phyloP scores from a whole-genome alignment of 2,797 vertebrate genomes.

The Danio albolineatus region DNA sequence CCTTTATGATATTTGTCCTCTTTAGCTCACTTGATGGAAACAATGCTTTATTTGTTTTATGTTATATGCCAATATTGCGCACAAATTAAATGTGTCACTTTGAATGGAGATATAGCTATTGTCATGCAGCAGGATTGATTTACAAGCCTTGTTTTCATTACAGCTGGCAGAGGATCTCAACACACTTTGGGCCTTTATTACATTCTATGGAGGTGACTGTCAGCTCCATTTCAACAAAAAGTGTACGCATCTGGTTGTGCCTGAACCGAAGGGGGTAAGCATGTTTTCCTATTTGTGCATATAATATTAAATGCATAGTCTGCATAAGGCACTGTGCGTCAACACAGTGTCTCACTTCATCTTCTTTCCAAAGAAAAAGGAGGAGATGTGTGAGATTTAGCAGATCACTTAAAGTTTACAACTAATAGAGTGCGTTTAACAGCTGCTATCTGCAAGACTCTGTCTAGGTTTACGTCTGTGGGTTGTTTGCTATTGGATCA shows the following conservation, averaged over 20 bases:
- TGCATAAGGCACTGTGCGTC: background rate
- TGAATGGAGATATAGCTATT: background rate
- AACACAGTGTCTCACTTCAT: background rate
- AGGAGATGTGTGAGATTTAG: conserved; percentile 6
- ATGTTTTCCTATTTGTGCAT: background rate
- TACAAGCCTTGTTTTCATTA: background rate
- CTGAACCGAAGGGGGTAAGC: conserved; percentile 94
- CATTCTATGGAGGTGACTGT: conserved; percentile 95
- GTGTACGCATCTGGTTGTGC: conserved; percentile 94
- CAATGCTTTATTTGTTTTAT: too few species aligned
- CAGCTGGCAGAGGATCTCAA: conserved; percentile 92
- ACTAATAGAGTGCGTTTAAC: conserved; percentile 33
- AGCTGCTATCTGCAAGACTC: conserved; percentile 3
- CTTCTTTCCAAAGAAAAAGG: background rate
- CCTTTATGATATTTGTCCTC: too few species aligned
- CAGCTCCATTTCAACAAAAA: conserved; percentile 94
- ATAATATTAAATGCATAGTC: background rate
- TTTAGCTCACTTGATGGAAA: too few species aligned
- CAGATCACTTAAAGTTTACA: conserved; percentile 36
- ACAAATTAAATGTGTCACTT: too few species aligned
- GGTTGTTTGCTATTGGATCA: conserved; percentile 18
- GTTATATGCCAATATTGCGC: too few species aligned
- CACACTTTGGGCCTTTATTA: conserved; percentile 92
- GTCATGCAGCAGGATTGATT: background rate
- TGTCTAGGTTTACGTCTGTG: conserved; percentile 27